Evolutionary conservation across 2,888 invertebrate species (phyloP).

Genomic region (Camponotus fellah): DNA sequence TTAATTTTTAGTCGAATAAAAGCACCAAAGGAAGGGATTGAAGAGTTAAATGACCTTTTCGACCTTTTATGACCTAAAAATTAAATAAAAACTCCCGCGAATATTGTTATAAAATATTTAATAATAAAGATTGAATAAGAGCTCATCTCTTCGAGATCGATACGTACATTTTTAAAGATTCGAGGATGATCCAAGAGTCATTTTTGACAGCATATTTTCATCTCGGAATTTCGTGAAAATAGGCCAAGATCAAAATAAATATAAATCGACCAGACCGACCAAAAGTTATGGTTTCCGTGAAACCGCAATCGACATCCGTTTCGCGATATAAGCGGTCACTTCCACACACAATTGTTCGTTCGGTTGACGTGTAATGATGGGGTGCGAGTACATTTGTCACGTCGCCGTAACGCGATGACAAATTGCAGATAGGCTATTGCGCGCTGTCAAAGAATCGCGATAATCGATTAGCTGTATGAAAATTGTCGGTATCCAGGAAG

Average conservation of each 20-base stretch:
- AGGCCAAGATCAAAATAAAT: conserved; percentile 31
- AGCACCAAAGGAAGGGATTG: not conserved
- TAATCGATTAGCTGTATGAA: conserved; percentile 26
- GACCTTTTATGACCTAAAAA: conserved; percentile 2
- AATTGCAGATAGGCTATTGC: conserved; percentile 30
- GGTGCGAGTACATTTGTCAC: not conserved
- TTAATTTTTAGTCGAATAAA: not conserved
- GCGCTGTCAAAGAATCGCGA: conserved; percentile 26
- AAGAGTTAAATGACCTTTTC: not conserved
- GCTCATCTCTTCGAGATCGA: not conserved
- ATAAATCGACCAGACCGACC: conserved; percentile 8
- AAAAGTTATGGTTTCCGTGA: conserved; percentile 37
- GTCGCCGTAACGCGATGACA: conserved; percentile 40
- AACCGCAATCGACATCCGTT: conserved; percentile 23
- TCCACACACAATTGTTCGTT: not conserved
- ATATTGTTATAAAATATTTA: conserved; percentile 18
- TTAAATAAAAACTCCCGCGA: conserved; percentile 17
- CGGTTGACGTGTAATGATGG: conserved; percentile 35
- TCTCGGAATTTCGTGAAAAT: conserved; percentile 32
- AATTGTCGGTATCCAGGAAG: not conserved
- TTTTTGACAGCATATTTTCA: conserved; percentile 23
- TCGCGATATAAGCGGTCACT: not conserved
- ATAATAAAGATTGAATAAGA: not conserved
- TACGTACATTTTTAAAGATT: not conserved
- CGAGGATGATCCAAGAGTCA: conserved; percentile 8